phyloP scores from a whole-genome alignment of 2,888 invertebrate genomes.

The Microdon myrmicae region DNA sequence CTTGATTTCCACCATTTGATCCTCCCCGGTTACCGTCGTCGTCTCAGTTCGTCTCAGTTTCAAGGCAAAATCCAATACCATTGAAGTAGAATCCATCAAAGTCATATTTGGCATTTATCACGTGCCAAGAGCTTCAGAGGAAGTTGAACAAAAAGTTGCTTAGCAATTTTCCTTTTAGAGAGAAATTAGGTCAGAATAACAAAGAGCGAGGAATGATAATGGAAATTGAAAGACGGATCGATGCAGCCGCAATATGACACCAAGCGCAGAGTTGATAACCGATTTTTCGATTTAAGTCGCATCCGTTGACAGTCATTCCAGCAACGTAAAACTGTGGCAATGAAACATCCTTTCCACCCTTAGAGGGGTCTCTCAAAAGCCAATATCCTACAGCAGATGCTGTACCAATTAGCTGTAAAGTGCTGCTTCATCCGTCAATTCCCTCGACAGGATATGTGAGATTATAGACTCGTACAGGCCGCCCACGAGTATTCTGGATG shows the following conservation, averaged over 20 bases:
- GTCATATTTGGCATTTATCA: too few relatives aligned
- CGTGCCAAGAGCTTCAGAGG: too few relatives aligned
- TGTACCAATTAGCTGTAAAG: constrained; percentile 44
- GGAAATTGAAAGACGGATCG: constrained; percentile 9
- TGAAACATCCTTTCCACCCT: background rate
- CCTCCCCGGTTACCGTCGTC: too few relatives aligned
- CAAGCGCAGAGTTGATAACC: constrained; percentile 1
- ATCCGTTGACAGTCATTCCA: constrained; percentile 4
- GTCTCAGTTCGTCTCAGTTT: too few relatives aligned
- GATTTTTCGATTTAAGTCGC: constrained; percentile 12
- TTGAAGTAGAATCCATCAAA: too few relatives aligned
- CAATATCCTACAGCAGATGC: constrained; percentile 30
- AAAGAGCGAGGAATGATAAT: constrained; percentile 5
- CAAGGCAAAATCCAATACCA: too few relatives aligned
- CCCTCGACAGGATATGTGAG: too few relatives aligned
- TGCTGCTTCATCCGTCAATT: constrained; percentile 25
- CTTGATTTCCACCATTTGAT: too few relatives aligned
- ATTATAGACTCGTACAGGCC: too few relatives aligned
- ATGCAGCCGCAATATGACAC: too few relatives aligned
- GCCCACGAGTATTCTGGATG: too few relatives aligned
- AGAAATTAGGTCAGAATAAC: constrained; percentile 1
- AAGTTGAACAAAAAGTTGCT: too few relatives aligned
- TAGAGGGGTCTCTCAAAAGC: constrained; percentile 9
- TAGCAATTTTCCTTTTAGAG: background rate
- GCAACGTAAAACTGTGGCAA: background rate